Percentiles rank a stretch among this genome's conserved stretches.
phyloP scores from a whole-genome alignment of 2,113 vertebrate genomes.

The Platanista minor region DNA sequence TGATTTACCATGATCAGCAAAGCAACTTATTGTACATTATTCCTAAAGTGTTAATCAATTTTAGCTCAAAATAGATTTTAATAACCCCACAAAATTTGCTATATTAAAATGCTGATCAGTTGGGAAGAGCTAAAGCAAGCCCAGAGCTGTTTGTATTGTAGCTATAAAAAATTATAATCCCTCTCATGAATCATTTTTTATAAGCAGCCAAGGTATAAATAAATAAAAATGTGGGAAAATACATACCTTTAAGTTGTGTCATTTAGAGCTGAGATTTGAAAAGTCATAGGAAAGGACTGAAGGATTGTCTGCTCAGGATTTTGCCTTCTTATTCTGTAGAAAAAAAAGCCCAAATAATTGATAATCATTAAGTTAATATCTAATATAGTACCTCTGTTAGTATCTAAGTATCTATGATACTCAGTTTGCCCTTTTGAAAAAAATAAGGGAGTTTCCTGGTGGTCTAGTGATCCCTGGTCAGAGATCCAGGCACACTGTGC shows the following conservation, averaged over 20 bases:
- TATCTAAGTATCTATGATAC: not conserved
- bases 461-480: not conserved
- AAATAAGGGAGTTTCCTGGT: not conserved
- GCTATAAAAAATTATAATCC: not conserved
- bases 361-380: not conserved
- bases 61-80: conserved; percentile 59
- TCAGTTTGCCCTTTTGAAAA: not conserved
- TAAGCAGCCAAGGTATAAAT: not conserved
- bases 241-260: not conserved
- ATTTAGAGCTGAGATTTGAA: conserved; percentile 27
- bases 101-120: conserved; percentile 32
- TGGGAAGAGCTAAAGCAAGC: not conserved
- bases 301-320: not conserved
- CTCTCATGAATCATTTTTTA: conserved; percentile 25
- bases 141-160: not conserved
- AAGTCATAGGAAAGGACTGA: not conserved
- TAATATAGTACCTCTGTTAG: not conserved
- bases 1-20: conserved; percentile 68
- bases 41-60: conserved; percentile 67
- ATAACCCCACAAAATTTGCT: not conserved
- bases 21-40: conserved; percentile 65
- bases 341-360: not conserved
- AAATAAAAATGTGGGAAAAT: conserved; percentile 35
- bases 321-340: not conserved
- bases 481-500: not conserved